phyloP scores from a whole-genome alignment of 2,113 vertebrate species.

The Laterallus jamaicensis region DNA sequence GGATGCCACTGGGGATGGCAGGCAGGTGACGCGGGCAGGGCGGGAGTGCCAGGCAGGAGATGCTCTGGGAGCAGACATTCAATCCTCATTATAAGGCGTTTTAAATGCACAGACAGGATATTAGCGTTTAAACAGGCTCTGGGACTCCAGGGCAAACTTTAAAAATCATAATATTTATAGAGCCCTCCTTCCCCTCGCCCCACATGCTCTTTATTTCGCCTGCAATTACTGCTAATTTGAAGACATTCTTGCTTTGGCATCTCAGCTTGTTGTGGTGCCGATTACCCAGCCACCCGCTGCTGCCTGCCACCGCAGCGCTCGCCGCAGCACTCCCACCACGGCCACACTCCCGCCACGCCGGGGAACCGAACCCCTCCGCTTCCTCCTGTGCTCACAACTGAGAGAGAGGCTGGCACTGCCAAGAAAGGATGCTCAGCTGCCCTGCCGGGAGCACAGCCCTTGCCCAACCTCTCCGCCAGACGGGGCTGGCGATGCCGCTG shows the following conservation, averaged over 20 bases:
- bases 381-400: fast-evolving
- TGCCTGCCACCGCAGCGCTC: not conserved
- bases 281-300: not conserved
- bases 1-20: not conserved
- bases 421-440: not conserved
- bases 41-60: not conserved
- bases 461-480: not conserved
- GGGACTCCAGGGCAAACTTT: conserved; percentile 67
- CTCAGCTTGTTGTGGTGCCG: not conserved
- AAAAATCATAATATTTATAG: conserved; percentile 69
- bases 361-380: not conserved
- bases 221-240: conserved; percentile 51
- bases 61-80: not conserved
- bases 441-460: not conserved
- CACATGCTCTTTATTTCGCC: conserved; percentile 33
- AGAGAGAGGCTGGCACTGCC: not conserved
- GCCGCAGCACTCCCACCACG: not conserved
- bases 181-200: conserved; percentile 40
- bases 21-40: not conserved
- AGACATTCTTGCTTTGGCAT: conserved; percentile 4
- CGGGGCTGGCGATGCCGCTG: not conserved
- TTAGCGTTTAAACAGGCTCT: conserved; percentile 45
- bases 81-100: conserved; percentile 42
- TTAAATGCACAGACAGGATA: conserved; percentile 60
- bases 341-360: not conserved